Evolutionary conservation across 2,888 invertebrate genomes (phyloP), one percentile per base, ranked within the genome.

Genomic region (Malachius bipustulatus): DNA sequence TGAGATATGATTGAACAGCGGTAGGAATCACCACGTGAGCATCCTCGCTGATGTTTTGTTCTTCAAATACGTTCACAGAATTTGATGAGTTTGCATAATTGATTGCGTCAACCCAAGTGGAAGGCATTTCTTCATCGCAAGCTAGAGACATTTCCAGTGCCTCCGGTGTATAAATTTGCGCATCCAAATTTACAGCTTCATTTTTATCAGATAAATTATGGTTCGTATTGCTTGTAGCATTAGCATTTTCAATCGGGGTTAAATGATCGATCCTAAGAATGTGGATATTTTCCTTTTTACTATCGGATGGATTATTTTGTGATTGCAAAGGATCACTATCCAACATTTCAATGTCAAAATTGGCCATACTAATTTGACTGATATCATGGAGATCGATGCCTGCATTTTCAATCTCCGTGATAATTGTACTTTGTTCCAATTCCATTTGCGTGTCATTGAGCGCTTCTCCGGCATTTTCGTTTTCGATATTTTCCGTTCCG

Each of bases 31-130:
- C 72, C 10, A 70, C 70, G 3, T 71, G 54, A 4, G 71, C 68
- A 47, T 69, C 70, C 47, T 71, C 71, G 42, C 62, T 74, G 14
- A 53, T 46, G 4, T 48, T 35, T 28, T 55, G 66, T 58, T 65
- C 69, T 45, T 73, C 71, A 55, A 75, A 73, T 28, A 75, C 71
- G 43, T 71, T 72, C 0, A 79, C 67, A 12, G 74, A 74, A 1
- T 73, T 70, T 62, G 73, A 69, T 42, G 72, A 69, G 27, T 77
- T 73, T 1, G 78, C 74, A 36, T 81, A 59, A 3, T 77, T 75
- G 45, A 75, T 77, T 0, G 79, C 78, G 51, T 82, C 79, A 2
- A 78, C 69, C 83, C 83, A 83, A 1, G 78, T 75, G 1, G 77
- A 72, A 40, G 81, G 77, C 26, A 79, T 66, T 58, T 82, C 82